Base-by-base conservation (phyloP, 2,888 invertebrate genomes). In the Eledona agricola region DNA sequence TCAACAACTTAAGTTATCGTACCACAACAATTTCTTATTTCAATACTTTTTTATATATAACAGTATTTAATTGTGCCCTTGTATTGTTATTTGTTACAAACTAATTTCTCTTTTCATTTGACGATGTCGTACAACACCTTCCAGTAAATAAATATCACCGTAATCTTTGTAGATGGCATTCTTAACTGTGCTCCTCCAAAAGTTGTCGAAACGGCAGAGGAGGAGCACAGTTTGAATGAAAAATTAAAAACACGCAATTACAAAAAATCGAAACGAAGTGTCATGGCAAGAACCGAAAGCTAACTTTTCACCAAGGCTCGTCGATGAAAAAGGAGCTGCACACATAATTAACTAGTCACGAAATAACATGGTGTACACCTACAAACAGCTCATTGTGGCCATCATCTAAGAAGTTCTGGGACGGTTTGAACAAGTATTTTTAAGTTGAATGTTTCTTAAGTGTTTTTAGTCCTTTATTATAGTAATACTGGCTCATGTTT, bases 21-120 rank as follows among this genome's bases (percentile, higher is more conserved):
- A 69, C 70, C 67, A 70, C 71, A 72, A 72, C 70, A 73, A 68
- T 70, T 70, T 70, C 58, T 66, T 69, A 69, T 62, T 66, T 67
- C 62, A 62, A 61, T 69, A 66, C 61, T 65, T 67, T 66, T 43
- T 15, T 43, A 64, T 71, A 60, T 57, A 55, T 63, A 72, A 72
- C 71, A 73, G 67, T 72, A 66, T 67, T 45, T 70, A 72, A 72
- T 75, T 76, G 76, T 76, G 76, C 76, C 76, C 76, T 71, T 70
- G 66, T 70, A 70, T 73, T 74, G 66, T 72, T 72, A 64, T 65
- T 66, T 62, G 60, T 66, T 68, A 45, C 51, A 55, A 52, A 55
- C 42, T 54, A 42, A 54, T 31, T 47, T 35, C 9, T 34, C 23
- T 25, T 32, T 37, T 35, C 37, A 7, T 35, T 37, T 19, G 28